phyloP scores from a whole-genome alignment of 1,140 invertebrate genomes.

The Euwallacea similis region DNA sequence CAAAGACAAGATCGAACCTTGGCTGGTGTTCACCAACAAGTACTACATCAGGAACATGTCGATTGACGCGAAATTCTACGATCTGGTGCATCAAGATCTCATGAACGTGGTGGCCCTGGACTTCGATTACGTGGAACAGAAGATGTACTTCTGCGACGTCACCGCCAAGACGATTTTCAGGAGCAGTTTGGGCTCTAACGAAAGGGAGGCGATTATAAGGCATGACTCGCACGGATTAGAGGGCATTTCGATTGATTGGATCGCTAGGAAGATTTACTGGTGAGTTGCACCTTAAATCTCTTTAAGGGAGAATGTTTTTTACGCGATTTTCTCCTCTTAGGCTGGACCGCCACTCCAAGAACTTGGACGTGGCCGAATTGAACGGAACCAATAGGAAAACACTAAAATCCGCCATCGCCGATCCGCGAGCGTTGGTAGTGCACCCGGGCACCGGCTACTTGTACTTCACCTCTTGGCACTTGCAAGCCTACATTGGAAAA shows the following conservation, averaged over 20 bases:
- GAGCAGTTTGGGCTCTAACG: conserved; percentile 59
- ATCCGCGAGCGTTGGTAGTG: conserved; percentile 91
- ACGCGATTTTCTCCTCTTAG: conserved; percentile 66
- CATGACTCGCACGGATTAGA: conserved; percentile 94
- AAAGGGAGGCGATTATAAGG: conserved; percentile 82
- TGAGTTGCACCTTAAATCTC: neutral
- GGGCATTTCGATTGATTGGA: conserved; percentile 97
- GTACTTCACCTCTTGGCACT: conserved; percentile 95
- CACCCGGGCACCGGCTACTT: conserved; percentile 93
- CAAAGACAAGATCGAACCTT: conserved; percentile 79
- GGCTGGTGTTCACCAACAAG: conserved; percentile 96
- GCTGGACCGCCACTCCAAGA: conserved; percentile 94
- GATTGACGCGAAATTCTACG: conserved; percentile 81
- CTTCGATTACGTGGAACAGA: conserved; percentile 82
- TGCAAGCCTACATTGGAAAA: conserved; percentile 96
- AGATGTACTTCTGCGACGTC: conserved; percentile 93
- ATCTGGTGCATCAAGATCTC: conserved; percentile 90
- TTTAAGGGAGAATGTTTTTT: neutral
- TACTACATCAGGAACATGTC: conserved; percentile 97
- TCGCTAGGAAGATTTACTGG: conserved; percentile 96
- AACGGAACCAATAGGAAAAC: conserved; percentile 91
- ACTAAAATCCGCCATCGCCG: conserved; percentile 81
- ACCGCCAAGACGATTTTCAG: conserved; percentile 90
- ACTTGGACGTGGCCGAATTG: conserved; percentile 88
- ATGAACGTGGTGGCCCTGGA: conserved; percentile 96